Percentiles rank a stretch among this genome's conserved stretches.
Conservation (phyloP, 2,888 invertebrate genomes). For the Lasioglossum malachurum region DNA sequence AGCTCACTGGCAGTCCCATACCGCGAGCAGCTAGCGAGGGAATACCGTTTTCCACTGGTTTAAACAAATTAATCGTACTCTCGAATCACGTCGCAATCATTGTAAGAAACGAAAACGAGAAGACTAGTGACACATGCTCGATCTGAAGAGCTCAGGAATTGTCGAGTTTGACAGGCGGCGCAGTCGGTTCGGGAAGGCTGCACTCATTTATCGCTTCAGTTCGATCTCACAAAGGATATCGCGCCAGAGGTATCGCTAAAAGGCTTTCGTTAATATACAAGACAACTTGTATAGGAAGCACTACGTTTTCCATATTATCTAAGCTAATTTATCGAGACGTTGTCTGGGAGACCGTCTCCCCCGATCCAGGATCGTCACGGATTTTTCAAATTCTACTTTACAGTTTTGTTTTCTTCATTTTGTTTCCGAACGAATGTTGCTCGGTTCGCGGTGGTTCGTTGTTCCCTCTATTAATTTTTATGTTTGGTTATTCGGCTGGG, state of each 20-base stretch:
- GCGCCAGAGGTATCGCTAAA: slow-evolving; percentile 42
- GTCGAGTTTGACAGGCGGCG: background rate
- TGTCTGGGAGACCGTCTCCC: background rate
- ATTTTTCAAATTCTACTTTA: background rate
- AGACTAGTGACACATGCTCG: background rate
- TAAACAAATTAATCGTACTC: background rate
- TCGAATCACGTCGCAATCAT: background rate
- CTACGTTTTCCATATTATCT: slow-evolving; percentile 53
- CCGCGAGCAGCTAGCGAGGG: background rate
- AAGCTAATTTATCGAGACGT: slow-evolving; percentile 53
- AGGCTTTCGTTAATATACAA: slow-evolving; percentile 37
- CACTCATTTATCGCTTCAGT: slow-evolving; percentile 44
- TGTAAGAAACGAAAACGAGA: background rate
- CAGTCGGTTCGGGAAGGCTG: slow-evolving; percentile 14
- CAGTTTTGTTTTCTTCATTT: slow-evolving; percentile 6
- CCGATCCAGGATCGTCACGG: slow-evolving; percentile 23
- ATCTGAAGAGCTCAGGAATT: background rate
- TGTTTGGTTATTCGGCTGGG: slow-evolving; percentile 34
- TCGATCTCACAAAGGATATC: slow-evolving; percentile 54
- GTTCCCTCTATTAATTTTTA: slow-evolving; percentile 54
- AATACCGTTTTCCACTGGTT: background rate
- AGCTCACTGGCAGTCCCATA: background rate
- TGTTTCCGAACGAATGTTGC: slow-evolving; percentile 15
- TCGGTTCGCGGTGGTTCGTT: slow-evolving; percentile 36
- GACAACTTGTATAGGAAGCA: slow-evolving; percentile 41